Evolutionary conservation across 2,888 invertebrate genomes (phyloP).

Genomic region (Diaphora mendica): DNA sequence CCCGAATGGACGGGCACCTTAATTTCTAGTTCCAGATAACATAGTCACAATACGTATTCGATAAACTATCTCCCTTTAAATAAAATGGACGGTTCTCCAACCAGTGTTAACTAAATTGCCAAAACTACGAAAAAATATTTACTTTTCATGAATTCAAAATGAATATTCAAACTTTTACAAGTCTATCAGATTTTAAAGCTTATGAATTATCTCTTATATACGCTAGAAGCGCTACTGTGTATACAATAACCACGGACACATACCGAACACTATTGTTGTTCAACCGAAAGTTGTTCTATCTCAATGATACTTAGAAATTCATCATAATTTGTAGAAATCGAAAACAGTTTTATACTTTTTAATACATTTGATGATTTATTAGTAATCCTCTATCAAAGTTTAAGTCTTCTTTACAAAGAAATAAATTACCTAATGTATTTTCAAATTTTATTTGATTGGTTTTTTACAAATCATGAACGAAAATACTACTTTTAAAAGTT

Average conservation of each 20-base stretch:
- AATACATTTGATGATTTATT: neutral
- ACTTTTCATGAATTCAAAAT: slow-evolving; percentile 28
- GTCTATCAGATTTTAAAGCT: neutral
- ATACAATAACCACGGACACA: no score
- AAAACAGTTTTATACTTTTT: neutral
- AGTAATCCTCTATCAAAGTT: neutral
- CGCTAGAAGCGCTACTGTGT: no score
- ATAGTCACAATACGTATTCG: slow-evolving; percentile 32
- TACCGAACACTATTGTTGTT: neutral
- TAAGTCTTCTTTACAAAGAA: neutral
- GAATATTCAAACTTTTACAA: slow-evolving; percentile 24
- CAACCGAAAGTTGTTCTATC: neutral
- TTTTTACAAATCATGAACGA: neutral
- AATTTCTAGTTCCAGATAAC: slow-evolving; percentile 46
- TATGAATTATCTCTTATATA: neutral
- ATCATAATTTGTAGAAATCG: neutral
- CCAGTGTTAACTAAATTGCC: slow-evolving; percentile 39
- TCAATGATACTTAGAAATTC: neutral
- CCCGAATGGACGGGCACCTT: slow-evolving; percentile 56
- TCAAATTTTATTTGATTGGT: neutral
- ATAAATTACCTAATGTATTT: neutral
- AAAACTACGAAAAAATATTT: slow-evolving; percentile 43
- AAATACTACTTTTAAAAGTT: neutral
- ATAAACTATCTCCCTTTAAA: slow-evolving; percentile 43
- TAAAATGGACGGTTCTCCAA: slow-evolving; percentile 52